Percentiles rank a stretch among this genome's conserved stretches.
phyloP scores from a whole-genome alignment of 2,113 vertebrate species.

The Paramormyrops kingsleyae region DNA sequence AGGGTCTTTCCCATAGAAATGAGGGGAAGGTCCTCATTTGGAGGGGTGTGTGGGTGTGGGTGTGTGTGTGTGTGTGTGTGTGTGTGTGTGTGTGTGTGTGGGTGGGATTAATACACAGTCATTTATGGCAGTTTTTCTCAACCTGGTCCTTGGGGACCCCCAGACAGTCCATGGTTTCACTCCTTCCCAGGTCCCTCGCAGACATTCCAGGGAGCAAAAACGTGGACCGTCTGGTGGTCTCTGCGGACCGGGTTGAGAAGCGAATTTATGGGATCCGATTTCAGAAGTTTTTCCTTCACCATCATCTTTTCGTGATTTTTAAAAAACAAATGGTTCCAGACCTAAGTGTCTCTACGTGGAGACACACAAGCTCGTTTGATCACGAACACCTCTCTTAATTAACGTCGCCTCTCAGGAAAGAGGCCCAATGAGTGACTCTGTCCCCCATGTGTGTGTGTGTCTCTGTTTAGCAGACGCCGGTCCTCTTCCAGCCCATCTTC shows the following conservation, averaged over 20 bases:
- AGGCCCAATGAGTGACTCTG: not conserved
- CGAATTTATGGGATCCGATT: not conserved
- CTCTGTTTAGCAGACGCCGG: slow-evolving; percentile 60
- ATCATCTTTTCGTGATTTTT: not conserved
- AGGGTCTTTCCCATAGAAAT: too few species aligned
- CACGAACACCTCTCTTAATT: slow-evolving; percentile 4
- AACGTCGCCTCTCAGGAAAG: slow-evolving; percentile 8
- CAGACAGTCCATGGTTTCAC: not conserved
- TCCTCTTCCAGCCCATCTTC: slow-evolving; percentile 63
- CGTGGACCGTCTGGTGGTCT: not conserved
- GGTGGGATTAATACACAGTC: not conserved
- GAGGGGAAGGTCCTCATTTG: too few species aligned
- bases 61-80: too few species aligned
- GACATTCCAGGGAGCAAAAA: not conserved
- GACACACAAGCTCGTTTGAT: not conserved
- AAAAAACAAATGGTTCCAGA: not conserved
- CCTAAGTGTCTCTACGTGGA: not conserved
- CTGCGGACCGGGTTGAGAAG: not conserved
- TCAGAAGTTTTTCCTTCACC: not conserved
- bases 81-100: slow-evolving; percentile 41
- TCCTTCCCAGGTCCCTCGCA: not conserved
- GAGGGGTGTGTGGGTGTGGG: too few species aligned
- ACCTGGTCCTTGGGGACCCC: too few species aligned
- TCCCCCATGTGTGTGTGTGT: slow-evolving; percentile 26
- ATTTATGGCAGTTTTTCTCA: not conserved